phyloP scores from a whole-genome alignment of 2,797 vertebrate genomes.

The Hippocampus kuda region DNA sequence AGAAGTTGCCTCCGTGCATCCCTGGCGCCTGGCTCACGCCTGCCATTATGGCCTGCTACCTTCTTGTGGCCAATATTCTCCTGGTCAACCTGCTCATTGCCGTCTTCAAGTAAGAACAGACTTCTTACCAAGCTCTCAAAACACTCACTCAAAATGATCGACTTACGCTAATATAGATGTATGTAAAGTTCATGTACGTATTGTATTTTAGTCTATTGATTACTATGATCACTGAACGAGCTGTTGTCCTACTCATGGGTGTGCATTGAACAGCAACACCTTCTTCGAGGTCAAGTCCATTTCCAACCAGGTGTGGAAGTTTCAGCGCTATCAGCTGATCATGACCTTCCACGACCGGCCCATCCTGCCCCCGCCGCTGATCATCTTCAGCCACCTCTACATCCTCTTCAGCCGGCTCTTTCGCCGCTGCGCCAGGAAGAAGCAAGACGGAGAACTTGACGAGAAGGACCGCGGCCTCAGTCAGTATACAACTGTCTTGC shows the following conservation, averaged over 20 bases:
- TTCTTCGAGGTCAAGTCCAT: constrained; percentile 99
- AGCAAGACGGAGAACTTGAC: constrained; percentile 79
- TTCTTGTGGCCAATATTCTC: constrained; percentile 95
- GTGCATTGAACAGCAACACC: constrained; percentile 77
- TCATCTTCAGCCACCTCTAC: constrained; percentile 91
- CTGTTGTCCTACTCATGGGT: not conserved
- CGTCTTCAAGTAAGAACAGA: constrained; percentile 86
- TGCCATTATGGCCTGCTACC: constrained; percentile 97
- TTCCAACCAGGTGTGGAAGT: constrained; percentile 99
- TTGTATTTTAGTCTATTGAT: too few relatives aligned
- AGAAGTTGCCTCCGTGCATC: constrained; percentile 93
- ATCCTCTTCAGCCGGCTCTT: constrained; percentile 79
- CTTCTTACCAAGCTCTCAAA: not conserved
- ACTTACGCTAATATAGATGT: too few relatives aligned
- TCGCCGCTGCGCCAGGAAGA: constrained; percentile 70
- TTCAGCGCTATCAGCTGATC: constrained; percentile 96
- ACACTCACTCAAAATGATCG: too few relatives aligned
- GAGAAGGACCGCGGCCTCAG: constrained; percentile 91
- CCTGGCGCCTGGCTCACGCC: constrained; percentile 97
- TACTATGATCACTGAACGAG: not conserved
- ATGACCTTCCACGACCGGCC: constrained; percentile 98
- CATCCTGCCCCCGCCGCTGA: constrained; percentile 94
- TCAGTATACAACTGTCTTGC: constrained; percentile 52
- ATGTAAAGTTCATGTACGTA: too few relatives aligned
- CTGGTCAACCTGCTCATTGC: constrained; percentile 97